Evolutionary conservation across 2,797 vertebrate genomes (phyloP).

Genomic region (Eptatretus atami): DNA sequence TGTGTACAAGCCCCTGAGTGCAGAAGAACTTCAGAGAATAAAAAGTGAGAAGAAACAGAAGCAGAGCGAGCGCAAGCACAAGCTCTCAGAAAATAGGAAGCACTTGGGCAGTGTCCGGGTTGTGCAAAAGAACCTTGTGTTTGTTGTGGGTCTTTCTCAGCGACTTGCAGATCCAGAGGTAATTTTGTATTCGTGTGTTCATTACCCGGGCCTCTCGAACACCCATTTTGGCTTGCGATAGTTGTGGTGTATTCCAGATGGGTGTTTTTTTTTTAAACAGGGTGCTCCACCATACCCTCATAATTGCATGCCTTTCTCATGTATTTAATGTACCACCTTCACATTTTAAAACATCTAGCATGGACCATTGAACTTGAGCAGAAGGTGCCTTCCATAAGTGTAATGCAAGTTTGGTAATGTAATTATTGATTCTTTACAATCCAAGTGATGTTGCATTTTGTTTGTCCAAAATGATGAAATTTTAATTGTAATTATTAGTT

Average conservation of each 20-base stretch:
- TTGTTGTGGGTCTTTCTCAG: slow-evolving; percentile 87
- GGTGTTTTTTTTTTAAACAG: no score
- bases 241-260: no score
- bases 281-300: no score
- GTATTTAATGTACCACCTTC: no score
- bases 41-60: slow-evolving; percentile 99
- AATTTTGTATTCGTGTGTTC: slow-evolving; percentile 9
- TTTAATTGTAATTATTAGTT: neutral
- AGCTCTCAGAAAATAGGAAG: slow-evolving; percentile 96
- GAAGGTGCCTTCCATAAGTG: no score
- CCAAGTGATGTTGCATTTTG: slow-evolving; percentile 7
- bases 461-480: neutral
- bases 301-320: no score
- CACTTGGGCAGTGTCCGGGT: slow-evolving; percentile 90
- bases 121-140: slow-evolving; percentile 93
- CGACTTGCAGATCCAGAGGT: slow-evolving; percentile 88
- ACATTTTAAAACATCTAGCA: no score
- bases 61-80: slow-evolving; percentile 96
- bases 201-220: no score
- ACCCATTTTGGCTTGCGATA: no score
- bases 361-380: no score
- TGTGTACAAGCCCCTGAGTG: slow-evolving; percentile 95
- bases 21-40: slow-evolving; percentile 98
- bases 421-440: slow-evolving; percentile 7
- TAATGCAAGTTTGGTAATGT: slow-evolving; percentile 4